Percentiles rank a stretch among this genome's conserved stretches.
These are phyloP conservation scores for Pygocentrus nattereri DNA, from an alignment of 2,797 vertebrate species.

Conservation along the genomic window DNA sequence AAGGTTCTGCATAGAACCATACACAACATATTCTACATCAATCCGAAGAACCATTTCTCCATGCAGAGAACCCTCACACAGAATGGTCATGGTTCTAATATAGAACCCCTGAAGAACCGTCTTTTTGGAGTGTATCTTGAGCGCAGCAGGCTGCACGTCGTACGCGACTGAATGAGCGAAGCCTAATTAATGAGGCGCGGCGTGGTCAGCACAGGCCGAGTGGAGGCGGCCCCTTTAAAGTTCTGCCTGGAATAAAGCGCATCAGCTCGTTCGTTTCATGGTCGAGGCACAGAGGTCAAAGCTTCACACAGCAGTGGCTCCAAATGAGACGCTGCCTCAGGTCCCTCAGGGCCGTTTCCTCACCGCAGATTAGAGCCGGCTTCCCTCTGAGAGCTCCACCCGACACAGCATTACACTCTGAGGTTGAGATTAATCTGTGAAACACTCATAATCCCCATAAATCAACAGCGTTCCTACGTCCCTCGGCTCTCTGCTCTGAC, in stretches of 20 bases:
- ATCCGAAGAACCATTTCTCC: too few relatives aligned
- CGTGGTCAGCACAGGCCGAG: neutral
- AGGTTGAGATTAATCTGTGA: neutral
- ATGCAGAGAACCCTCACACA: too few relatives aligned
- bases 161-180: neutral
- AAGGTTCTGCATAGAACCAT: too few relatives aligned
- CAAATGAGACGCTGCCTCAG: neutral
- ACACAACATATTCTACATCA: too few relatives aligned
- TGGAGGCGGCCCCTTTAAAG: too few relatives aligned
- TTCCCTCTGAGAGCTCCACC: neutral
- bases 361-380: neutral
- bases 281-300: neutral
- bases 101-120: too few relatives aligned
- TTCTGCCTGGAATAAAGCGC: too few relatives aligned
- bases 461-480: too few relatives aligned
- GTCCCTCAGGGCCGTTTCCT: neutral
- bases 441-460: neutral
- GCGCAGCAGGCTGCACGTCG: too few relatives aligned
- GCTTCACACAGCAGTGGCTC: neutral
- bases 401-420: neutral
- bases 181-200: neutral
- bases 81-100: too few relatives aligned
- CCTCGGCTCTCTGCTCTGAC: too few relatives aligned
- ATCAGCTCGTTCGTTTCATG: neutral
- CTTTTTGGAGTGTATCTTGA: too few relatives aligned